Evolutionary conservation across 2,797 vertebrate genomes (phyloP), one percentile per base, ranked within the genome.

Genomic region (Karalla daura): DNA sequence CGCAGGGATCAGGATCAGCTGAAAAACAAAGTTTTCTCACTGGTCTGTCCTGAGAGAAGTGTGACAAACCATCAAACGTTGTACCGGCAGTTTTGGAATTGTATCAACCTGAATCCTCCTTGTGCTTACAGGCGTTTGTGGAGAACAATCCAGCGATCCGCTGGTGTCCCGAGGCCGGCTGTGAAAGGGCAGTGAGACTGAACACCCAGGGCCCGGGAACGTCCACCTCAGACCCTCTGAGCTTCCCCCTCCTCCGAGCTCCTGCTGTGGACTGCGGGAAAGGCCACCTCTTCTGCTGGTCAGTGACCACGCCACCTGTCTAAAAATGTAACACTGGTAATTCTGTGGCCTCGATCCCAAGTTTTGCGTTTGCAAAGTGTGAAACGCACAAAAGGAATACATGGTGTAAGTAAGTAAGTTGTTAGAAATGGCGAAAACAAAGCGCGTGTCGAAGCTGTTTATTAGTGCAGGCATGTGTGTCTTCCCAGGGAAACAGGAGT

Each of bases 221-320:
- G 50, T 90, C 95, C 30, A 92, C 90, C 43, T 94, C 96, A 21
- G 97, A 98, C 72, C 78, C 95, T 0, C 94, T 96, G 40, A 96
- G 91, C 83, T 98, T 97, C 60, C 96, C 96, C 10, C 89, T 97
- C 81, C 94, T 99, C 15, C 95, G 93, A 77, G 96, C 98, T 12
- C 97, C 98, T 50, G 98, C 98, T 40, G 98, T 99, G 56, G 98
- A 99, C 46, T 99, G 98, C 89, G 98, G 98, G 25, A 99, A 97
- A 89, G 96, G 97, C 60, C 98, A 99, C 82, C 95, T 99, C 56
- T 99, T 99, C 87, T 99, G 98, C 91, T 99, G 98, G 98, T 99
- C 32, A 83, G 89, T 90, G 37, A 1, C 3, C n/a, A 63, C 5
- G 17, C 24, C 3, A 0, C 10, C 24, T 39, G 5, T 45, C n/a